A percentile compares a stretch with the other conserved stretches of the same genome.
Evolutionary conservation across 2,888 invertebrate genomes (phyloP).

Genomic region (Metellina segmentata): DNA sequence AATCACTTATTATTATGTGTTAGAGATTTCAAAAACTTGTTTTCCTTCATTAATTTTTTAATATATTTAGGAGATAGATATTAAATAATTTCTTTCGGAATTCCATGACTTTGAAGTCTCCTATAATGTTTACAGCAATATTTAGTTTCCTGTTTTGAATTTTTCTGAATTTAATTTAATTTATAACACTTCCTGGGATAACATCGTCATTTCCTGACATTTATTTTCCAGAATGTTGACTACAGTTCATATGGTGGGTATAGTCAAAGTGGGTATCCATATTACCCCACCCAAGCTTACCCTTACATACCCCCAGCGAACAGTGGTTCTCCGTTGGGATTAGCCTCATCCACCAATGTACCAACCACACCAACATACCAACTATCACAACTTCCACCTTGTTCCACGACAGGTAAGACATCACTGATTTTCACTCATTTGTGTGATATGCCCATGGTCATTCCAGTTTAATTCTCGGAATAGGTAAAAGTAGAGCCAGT

Average conservation of each 20-base stretch:
- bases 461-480: too few species aligned
- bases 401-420: constrained; percentile 68
- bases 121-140: not conserved
- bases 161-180: not conserved
- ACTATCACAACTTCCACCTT: constrained; percentile 76
- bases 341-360: constrained; percentile 67
- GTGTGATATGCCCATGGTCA: too few species aligned
- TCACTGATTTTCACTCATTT: not conserved
- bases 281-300: constrained; percentile 74
- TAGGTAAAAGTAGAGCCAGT: too few species aligned
- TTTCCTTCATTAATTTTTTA: too few species aligned
- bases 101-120: too few species aligned
- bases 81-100: too few species aligned
- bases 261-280: constrained; percentile 75
- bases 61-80: too few species aligned
- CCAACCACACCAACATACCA: constrained; percentile 76
- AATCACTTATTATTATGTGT: too few species aligned
- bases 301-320: constrained; percentile 73
- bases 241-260: constrained; percentile 76
- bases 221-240: constrained; percentile 66
- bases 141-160: not conserved
- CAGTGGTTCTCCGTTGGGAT: constrained; percentile 66
- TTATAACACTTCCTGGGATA: not conserved
- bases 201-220: not conserved
- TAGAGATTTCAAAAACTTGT: too few species aligned